Conservation (phyloP, 1,140 invertebrate species). For the Oppia nitens region DNA sequence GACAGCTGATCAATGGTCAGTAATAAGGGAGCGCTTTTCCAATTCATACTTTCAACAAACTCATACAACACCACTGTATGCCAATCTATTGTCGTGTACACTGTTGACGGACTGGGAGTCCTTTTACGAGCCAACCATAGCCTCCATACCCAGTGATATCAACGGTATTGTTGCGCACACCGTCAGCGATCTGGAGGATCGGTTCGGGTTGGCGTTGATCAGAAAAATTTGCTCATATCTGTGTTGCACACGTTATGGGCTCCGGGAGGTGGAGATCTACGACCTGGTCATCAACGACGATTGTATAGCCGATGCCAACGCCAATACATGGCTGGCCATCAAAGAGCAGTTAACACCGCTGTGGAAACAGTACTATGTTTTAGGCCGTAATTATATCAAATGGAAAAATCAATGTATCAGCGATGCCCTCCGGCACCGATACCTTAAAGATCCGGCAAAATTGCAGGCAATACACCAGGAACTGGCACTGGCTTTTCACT, state of each 20-base stretch:
- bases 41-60: background rate
- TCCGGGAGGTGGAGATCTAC: constrained; percentile 25
- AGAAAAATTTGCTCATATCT: constrained; percentile 21
- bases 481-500: constrained; percentile 22
- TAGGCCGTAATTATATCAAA: constrained; percentile 21
- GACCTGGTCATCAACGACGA: constrained; percentile 22
- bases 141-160: constrained; percentile 7
- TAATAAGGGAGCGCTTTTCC: constrained; percentile 5
- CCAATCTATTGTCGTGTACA: constrained; percentile 14
- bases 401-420: constrained; percentile 23
- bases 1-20: constrained; percentile 18
- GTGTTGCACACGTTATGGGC: constrained; percentile 22
- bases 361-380: constrained; percentile 23
- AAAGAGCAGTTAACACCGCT: constrained; percentile 16
- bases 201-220: constrained; percentile 19
- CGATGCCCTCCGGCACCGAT: constrained; percentile 21
- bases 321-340: constrained; percentile 9
- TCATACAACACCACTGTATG: constrained; percentile 15
- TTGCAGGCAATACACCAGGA: constrained; percentile 19
- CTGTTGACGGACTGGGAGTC: constrained; percentile 15
- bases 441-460: constrained; percentile 16
- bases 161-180: constrained; percentile 1
- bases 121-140: constrained; percentile 1
- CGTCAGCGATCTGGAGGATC: constrained; percentile 17
- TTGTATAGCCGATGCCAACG: background rate